Percentiles rank a stretch among this genome's conserved stretches.
Conservation (phyloP, 1,140 invertebrate species). For the Diorhabda elongata region DNA sequence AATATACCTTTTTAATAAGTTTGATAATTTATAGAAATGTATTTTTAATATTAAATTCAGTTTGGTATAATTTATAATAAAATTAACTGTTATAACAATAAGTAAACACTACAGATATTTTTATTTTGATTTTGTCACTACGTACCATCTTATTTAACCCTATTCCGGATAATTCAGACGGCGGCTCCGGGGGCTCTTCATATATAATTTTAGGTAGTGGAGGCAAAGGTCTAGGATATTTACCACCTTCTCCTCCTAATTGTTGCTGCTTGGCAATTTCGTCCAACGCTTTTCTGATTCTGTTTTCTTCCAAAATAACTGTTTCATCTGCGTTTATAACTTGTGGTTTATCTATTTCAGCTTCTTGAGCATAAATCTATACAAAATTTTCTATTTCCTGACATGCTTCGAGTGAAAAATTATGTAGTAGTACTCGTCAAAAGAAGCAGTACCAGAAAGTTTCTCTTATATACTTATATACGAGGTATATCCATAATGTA, state of each 20-base stretch:
- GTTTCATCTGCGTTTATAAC: constrained; percentile 35
- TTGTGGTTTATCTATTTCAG: constrained; percentile 35
- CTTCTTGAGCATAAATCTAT: neutral
- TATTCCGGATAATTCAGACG: constrained; percentile 59
- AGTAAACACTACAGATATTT: too few relatives aligned
- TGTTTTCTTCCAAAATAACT: constrained; percentile 19
- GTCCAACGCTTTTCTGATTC: constrained; percentile 19
- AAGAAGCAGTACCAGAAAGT: too few relatives aligned
- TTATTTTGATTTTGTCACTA: too few relatives aligned
- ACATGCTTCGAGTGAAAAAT: too few relatives aligned
- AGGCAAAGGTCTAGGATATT: constrained; percentile 50
- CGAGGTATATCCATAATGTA: too few relatives aligned
- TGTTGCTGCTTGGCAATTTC: constrained; percentile 17
- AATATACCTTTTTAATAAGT: constrained; percentile 51
- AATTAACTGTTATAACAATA: too few relatives aligned
- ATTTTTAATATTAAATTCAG: too few relatives aligned
- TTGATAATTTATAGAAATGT: too few relatives aligned
- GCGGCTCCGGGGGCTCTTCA: constrained; percentile 52
- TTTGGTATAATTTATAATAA: too few relatives aligned
- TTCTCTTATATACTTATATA: too few relatives aligned
- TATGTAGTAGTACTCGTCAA: too few relatives aligned
- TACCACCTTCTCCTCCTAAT: constrained; percentile 20
- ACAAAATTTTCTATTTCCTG: neutral
- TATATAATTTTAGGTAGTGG: constrained; percentile 52
- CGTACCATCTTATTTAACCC: constrained; percentile 60